Base-by-base conservation (phyloP, 2,113 vertebrate species). In the Chauna torquata region DNA sequence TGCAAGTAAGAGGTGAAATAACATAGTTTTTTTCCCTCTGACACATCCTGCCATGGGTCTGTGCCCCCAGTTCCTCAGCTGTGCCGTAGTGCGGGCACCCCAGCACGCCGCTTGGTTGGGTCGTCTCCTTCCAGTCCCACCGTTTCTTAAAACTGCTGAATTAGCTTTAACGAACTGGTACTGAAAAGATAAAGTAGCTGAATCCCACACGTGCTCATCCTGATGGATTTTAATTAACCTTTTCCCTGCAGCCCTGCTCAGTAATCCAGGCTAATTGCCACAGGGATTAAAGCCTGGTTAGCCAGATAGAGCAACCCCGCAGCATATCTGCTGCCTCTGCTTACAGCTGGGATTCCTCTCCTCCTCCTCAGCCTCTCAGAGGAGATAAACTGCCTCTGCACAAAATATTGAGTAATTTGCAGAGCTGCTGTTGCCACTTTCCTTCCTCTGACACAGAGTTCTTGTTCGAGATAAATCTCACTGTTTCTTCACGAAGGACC, bases 301-400 rank as follows among this genome's bases (percentile, higher is more conserved):
- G 68, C 42, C 83, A 42, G 77, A 44, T 1, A 55, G 36, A 66
- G 81, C 0, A 1, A 93, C 52, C 64, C 12, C 1, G 1, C 83
- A 40, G 78, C 1, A 1, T 6, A 74, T 85, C 92, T 85, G 1
- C 84, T 74, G 92, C 86, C 59, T 34, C 71, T 16, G 87, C 85
- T 70, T 66, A 83, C 96, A 97, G 96, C 96, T 96, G 96, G 92
- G 96, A 93, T 79, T 91, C 65, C 4, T 97, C 92, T 9, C 68
- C 92, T 94, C 86, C 95, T 95, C 85, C 95, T 88, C 93, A 80
- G 84, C 90, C 75, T 55, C 90, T 71, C 76, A 30, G 49, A 68
- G 72, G 76, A 94, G 96, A 96, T 86, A 90, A 94, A 93, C 76
- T 88, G 92, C 82, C 64, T 88, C 92, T 8, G 5, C 18, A 83